phyloP scores from a whole-genome alignment of 2,888 invertebrate genomes.

The Plebejus anna region DNA sequence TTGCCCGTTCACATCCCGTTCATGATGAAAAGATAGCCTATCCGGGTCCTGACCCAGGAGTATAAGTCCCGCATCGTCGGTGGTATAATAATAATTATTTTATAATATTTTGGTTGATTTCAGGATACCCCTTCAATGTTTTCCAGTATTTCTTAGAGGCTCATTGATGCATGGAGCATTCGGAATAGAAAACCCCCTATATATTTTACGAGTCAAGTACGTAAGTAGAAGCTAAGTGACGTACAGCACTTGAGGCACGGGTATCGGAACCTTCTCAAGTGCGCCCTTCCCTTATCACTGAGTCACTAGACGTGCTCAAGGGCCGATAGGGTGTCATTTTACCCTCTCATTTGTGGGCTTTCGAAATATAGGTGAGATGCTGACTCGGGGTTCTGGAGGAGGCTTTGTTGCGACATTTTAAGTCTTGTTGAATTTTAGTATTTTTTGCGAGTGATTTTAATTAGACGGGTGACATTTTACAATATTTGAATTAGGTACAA shows the following conservation, averaged over 20 bases:
- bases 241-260: background rate
- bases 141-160: too few relatives aligned
- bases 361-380: conserved; percentile 22
- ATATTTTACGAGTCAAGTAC: background rate
- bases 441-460: background rate
- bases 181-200: background rate
- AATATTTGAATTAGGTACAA: too few relatives aligned
- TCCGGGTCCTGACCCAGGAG: too few relatives aligned
- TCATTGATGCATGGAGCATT: background rate
- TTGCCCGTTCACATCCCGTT: too few relatives aligned
- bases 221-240: background rate
- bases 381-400: background rate
- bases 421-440: background rate
- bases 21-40: too few relatives aligned
- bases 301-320: conserved; percentile 38
- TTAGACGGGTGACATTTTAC: too few relatives aligned
- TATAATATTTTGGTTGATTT: too few relatives aligned
- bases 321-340: conserved; percentile 35
- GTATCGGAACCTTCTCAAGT: conserved; percentile 15
- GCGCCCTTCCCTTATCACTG: conserved; percentile 32
- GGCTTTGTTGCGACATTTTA: background rate
- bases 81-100: too few relatives aligned
- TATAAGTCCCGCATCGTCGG: too few relatives aligned
- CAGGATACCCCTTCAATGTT: background rate
- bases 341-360: conserved; percentile 30